phyloP scores from a whole-genome alignment of 2,113 vertebrate species.

The Ptychochromis oligacanthus region DNA sequence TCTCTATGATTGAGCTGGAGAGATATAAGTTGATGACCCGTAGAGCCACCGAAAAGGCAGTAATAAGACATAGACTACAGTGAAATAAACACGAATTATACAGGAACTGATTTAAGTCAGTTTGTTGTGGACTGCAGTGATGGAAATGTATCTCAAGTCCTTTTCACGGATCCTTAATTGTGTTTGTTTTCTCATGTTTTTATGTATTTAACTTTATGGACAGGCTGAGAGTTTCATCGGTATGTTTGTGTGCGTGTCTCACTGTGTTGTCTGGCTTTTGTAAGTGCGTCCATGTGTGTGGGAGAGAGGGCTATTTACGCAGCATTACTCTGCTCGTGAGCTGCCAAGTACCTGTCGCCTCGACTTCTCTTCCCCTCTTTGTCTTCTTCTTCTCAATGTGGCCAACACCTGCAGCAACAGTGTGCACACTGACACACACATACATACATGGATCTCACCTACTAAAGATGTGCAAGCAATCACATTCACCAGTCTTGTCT shows the following conservation, averaged over 20 bases:
- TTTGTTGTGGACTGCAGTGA: not conserved
- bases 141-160: not conserved
- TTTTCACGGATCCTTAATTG: not conserved
- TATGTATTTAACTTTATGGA: not conserved
- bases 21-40: not conserved
- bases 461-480: slow-evolving; percentile 2
- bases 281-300: slow-evolving; percentile 45
- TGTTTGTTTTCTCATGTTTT: slow-evolving; percentile 5
- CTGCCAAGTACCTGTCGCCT: slow-evolving; percentile 75
- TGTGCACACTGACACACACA: not conserved
- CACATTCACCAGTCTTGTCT: slow-evolving; percentile 4
- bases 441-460: not conserved
- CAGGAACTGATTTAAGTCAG: not conserved
- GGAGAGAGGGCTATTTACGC: slow-evolving; percentile 48
- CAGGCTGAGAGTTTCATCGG: not conserved
- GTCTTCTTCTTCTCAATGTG: slow-evolving; percentile 66
- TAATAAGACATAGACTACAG: not conserved
- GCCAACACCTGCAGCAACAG: slow-evolving; percentile 70
- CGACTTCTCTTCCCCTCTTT: slow-evolving; percentile 41
- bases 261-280: slow-evolving; percentile 25
- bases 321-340: slow-evolving; percentile 43
- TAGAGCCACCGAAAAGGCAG: rapidly evolving
- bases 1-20: not conserved
- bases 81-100: not conserved
- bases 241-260: slow-evolving; percentile 8